Evolutionary conservation across 2,113 vertebrate species (phyloP).

Genomic region (Lethenteron reissneri): DNA sequence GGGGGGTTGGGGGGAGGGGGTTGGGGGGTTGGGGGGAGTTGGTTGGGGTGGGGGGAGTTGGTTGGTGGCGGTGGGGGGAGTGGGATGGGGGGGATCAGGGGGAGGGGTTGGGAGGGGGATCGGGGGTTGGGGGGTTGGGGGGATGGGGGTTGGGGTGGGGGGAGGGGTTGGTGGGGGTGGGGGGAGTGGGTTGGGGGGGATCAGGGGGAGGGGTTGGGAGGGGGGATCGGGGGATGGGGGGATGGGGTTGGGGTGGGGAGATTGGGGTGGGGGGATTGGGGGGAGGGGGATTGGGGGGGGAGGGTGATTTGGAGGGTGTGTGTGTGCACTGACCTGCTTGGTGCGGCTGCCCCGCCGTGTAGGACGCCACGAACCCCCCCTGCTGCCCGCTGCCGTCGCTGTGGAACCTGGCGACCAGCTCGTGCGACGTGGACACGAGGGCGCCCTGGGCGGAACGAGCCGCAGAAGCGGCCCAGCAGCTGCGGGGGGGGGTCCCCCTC

Average conservation of each 20-base stretch:
- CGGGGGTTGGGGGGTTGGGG: conserved; percentile 14
- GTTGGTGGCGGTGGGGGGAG: not conserved
- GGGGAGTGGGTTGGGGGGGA: not conserved
- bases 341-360: conserved; percentile 39
- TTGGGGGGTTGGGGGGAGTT: conserved; percentile 16
- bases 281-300: conserved; percentile 15
- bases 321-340: conserved; percentile 31
- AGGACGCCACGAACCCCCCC: conserved; percentile 46
- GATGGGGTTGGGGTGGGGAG: not conserved
- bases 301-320: conserved; percentile 10
- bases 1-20: conserved; percentile 11
- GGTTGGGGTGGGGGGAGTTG: conserved; percentile 12
- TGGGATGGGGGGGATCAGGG: conserved; percentile 3
- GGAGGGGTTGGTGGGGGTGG: not conserved
- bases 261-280: conserved; percentile 9
- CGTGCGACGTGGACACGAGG: conserved; percentile 46
- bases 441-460: conserved; percentile 59
- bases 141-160: conserved; percentile 14
- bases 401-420: conserved; percentile 51
- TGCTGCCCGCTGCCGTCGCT: conserved; percentile 36
- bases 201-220: conserved; percentile 2
- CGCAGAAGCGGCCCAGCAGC: conserved; percentile 53
- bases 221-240: conserved; percentile 5
- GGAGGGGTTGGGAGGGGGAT: not conserved
- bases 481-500: conserved; percentile 15